A percentile compares a stretch with the other conserved stretches of the same genome.
phyloP scores from a whole-genome alignment of 1,140 invertebrate genomes.

The Tribolium castaneum region DNA sequence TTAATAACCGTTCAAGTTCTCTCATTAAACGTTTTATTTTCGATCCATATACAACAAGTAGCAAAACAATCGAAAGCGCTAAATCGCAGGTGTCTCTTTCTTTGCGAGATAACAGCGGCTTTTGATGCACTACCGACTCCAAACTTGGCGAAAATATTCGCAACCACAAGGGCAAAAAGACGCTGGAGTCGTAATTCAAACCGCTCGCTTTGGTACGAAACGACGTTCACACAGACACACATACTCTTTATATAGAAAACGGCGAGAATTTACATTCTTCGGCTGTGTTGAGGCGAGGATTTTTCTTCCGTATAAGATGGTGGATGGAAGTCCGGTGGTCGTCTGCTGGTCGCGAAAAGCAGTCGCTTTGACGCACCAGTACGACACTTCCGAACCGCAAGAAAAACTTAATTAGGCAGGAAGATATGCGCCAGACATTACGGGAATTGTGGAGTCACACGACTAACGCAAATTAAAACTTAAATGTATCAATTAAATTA shows the following conservation, averaged over 20 bases:
- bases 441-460: background rate
- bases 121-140: constrained; percentile 6
- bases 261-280: constrained; percentile 6
- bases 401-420: background rate
- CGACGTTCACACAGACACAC: background rate
- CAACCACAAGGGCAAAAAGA: constrained; percentile 17
- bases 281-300: background rate
- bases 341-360: background rate
- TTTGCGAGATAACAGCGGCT: background rate
- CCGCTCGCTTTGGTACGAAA: background rate
- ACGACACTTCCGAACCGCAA: background rate
- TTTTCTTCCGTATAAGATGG: background rate
- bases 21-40: constrained; percentile 13
- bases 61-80: background rate
- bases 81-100: background rate
- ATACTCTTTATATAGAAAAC: constrained; percentile 13
- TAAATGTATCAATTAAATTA: background rate
- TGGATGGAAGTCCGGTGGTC: background rate
- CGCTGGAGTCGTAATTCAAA: background rate
- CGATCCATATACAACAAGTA: background rate
- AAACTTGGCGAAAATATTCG: constrained; percentile 13
- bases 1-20: constrained; percentile 22
- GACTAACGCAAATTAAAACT: background rate
- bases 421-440: background rate
- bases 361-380: background rate